Conservation (phyloP, 2,797 vertebrate genomes). For the Fratercula arctica region DNA sequence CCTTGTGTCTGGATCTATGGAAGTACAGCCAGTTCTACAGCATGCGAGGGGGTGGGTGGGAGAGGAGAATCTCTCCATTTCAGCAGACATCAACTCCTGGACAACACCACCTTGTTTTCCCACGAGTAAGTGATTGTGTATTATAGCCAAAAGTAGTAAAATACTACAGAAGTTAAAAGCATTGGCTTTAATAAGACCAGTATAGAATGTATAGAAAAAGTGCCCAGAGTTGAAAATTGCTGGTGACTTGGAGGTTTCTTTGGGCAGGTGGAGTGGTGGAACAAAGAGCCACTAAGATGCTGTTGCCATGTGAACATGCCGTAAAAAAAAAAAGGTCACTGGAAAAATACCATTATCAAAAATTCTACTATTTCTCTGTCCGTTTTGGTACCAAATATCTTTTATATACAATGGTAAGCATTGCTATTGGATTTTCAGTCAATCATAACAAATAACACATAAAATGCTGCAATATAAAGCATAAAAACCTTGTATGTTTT, state of each 20-base stretch:
- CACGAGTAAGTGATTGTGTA: neutral
- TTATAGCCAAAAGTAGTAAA: neutral
- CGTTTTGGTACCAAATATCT: neutral
- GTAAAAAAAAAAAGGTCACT: fast-evolving
- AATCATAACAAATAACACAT: neutral
- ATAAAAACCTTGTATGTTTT: neutral
- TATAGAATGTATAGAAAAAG: neutral
- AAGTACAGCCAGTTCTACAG: neutral
- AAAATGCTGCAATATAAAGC: neutral
- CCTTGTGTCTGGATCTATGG: too few species aligned
- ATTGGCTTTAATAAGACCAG: neutral
- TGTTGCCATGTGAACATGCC: neutral
- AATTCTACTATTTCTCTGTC: neutral
- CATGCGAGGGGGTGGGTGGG: too few species aligned
- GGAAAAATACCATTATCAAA: neutral
- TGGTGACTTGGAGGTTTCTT: neutral
- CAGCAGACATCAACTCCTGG: neutral
- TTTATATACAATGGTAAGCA: neutral
- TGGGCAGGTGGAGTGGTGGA: neutral
- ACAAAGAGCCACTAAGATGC: neutral
- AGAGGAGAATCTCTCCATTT: neutral
- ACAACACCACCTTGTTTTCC: neutral
- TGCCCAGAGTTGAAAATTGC: neutral
- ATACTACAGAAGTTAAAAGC: neutral
- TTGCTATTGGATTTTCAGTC: neutral